Conservation (phyloP, 2,888 invertebrate species). For the Galerucella calmariensis region DNA sequence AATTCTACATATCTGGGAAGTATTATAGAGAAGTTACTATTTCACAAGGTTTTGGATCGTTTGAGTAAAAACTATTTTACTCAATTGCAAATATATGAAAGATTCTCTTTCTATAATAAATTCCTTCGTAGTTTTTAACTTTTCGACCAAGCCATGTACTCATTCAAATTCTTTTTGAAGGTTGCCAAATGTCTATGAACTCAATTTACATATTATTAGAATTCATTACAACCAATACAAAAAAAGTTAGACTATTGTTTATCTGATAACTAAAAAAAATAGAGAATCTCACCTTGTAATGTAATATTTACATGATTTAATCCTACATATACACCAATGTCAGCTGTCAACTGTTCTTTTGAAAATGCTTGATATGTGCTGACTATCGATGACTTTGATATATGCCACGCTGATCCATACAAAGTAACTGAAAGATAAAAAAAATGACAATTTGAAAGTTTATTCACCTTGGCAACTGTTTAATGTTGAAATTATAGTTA, state of each 20-base stretch:
- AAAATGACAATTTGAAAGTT: slow-evolving; percentile 15
- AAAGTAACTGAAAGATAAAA: slow-evolving; percentile 79
- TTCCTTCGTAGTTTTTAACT: not conserved
- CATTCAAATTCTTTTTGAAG: not conserved
- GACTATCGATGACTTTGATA: slow-evolving; percentile 82
- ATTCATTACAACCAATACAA: not conserved
- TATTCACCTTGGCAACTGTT: not conserved
- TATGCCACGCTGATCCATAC: slow-evolving; percentile 94
- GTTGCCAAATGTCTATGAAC: not conserved
- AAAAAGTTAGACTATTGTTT: not conserved
- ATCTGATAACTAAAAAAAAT: not conserved
- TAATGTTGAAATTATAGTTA: not conserved
- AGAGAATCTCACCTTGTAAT: slow-evolving; percentile 76
- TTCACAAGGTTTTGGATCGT: too few species aligned
- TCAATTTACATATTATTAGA: not conserved
- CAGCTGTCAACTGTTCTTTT: slow-evolving; percentile 85
- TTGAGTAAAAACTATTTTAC: too few species aligned
- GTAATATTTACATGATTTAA: slow-evolving; percentile 96
- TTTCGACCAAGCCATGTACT: not conserved
- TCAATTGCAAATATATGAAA: too few species aligned
- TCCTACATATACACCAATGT: slow-evolving; percentile 92
- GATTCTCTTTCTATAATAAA: too few species aligned
- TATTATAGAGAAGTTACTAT: too few species aligned
- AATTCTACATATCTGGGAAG: too few species aligned
- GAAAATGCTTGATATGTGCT: slow-evolving; percentile 93